phyloP scores from a whole-genome alignment of 1,140 invertebrate genomes.

The Drosophila ohnishii region DNA sequence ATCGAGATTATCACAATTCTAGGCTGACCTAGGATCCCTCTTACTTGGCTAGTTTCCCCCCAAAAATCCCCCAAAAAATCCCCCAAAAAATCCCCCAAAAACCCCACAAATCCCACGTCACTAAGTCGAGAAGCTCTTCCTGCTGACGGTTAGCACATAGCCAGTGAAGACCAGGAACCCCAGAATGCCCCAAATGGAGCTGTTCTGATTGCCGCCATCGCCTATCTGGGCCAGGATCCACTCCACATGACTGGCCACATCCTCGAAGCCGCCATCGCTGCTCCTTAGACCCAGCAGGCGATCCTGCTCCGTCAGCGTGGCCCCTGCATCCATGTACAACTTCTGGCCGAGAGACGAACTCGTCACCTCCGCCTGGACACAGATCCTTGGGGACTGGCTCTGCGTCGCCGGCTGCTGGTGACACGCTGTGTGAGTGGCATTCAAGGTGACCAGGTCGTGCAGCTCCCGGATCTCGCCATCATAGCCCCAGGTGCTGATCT shows the following conservation, averaged over 20 bases:
- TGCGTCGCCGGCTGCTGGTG: background rate
- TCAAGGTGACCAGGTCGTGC: constrained; percentile 52
- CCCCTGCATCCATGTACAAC: constrained; percentile 56
- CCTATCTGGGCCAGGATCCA: constrained; percentile 65
- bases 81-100: background rate
- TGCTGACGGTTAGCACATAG: constrained; percentile 63
- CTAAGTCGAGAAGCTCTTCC: constrained; percentile 42
- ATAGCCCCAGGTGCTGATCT: constrained; percentile 55
- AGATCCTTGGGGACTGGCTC: constrained; percentile 9
- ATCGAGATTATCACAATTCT: constrained; percentile 63
- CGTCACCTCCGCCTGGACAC: constrained; percentile 11
- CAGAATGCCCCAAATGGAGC: constrained; percentile 69
- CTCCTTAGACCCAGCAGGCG: constrained; percentile 39
- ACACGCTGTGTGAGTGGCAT: constrained; percentile 30
- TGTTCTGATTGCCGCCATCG: constrained; percentile 70
- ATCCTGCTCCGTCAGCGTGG: constrained; percentile 52
- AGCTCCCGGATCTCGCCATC: constrained; percentile 33
- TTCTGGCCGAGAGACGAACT: background rate
- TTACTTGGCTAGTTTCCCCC: constrained; percentile 20
- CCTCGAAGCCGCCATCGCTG: constrained; percentile 41
- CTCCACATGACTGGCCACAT: constrained; percentile 67
- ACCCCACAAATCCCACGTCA: background rate
- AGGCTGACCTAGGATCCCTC: background rate
- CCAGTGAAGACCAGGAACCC: constrained; percentile 63
- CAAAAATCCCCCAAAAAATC: background rate